Evolutionary conservation across 2,888 invertebrate species (phyloP).

Genomic region (Ormyrus rosae): DNA sequence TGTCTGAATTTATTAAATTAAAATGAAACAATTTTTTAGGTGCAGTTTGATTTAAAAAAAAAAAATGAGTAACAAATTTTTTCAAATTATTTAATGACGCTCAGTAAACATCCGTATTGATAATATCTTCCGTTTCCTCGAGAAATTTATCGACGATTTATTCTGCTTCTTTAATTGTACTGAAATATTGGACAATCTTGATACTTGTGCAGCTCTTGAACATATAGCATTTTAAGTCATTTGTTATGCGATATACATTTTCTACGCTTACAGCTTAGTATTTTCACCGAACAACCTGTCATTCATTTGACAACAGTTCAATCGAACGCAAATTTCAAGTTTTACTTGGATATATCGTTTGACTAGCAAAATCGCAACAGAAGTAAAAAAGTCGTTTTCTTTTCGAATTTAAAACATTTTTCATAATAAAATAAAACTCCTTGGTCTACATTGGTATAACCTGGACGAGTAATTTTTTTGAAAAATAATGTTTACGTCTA

Average conservation of each 20-base stretch:
- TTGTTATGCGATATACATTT: constrained; percentile 32
- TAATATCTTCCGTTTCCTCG: constrained; percentile 21
- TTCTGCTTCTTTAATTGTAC: constrained; percentile 51
- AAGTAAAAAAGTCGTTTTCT: constrained; percentile 24
- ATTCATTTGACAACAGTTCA: constrained; percentile 19
- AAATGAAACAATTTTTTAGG: not conserved
- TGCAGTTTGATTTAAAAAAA: not conserved
- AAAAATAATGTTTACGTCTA: not conserved
- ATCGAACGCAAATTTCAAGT: constrained; percentile 32
- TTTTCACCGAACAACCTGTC: constrained; percentile 35
- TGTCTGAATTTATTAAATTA: no score
- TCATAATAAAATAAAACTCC: constrained; percentile 20
- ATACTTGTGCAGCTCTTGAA: constrained; percentile 54
- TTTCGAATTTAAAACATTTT: constrained; percentile 16
- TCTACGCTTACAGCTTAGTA: constrained; percentile 33
- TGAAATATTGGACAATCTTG: constrained; percentile 55
- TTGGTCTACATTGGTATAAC: constrained; percentile 31
- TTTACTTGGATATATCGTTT: constrained; percentile 43
- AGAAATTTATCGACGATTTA: constrained; percentile 40
- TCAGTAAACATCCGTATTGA: constrained; percentile 10
- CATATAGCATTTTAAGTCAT: constrained; percentile 36
- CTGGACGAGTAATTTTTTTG: not conserved
- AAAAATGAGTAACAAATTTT: not conserved
- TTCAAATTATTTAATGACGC: constrained; percentile 43
- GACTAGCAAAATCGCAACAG: constrained; percentile 51